Base-by-base conservation (phyloP, 2,797 vertebrate genomes). In the Botia almorhae region DNA sequence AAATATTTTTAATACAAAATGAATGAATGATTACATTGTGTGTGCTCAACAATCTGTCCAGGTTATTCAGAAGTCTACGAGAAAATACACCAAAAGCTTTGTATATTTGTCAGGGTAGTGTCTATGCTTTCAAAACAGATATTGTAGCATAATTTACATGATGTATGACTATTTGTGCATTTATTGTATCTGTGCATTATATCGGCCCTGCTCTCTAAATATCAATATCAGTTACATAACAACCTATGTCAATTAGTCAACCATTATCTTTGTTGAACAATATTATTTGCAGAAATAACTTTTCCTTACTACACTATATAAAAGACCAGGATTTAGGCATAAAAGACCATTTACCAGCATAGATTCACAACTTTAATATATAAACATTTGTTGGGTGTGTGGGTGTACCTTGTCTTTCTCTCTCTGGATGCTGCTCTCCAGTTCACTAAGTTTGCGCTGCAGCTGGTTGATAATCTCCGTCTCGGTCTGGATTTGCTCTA, bases 401-500 rank as follows among this genome's bases (percentile, higher is more conserved):
- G 13, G 26, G 5, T 64, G 46, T 94, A 98, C 98, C 96, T 98
- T 96, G 88, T 98, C 96, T 82, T 95, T 95, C 87, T 98, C 97
- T 85, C 94, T 95, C 83, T 94, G 95, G 87, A 97, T 92, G 89
- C 92, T 90, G 4, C 85, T 87, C 23, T 98, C 97, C 91, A 99
- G 92, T 81, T 95, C 88, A 3, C 91, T 90, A 83, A 98, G 92
- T 86, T 95, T 96, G 88, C 92, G 94, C 91, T 98, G 96, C 89
- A 99, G 91, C 90, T 97, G 97, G 33, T 89, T 86, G 36, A 90
- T 82, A 0, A 92, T 90, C 84, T 96, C 96, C 19, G 93, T 93
- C 88, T 99, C 98, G 0, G 96, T 93, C 89, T 95, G 95, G n/a
- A 99, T 90, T 88, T 95, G 93, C 0, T 91, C 82, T 0, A 95